phyloP scores from a whole-genome alignment of 2,113 vertebrate species.

The Myxocyprinus asiaticus region DNA sequence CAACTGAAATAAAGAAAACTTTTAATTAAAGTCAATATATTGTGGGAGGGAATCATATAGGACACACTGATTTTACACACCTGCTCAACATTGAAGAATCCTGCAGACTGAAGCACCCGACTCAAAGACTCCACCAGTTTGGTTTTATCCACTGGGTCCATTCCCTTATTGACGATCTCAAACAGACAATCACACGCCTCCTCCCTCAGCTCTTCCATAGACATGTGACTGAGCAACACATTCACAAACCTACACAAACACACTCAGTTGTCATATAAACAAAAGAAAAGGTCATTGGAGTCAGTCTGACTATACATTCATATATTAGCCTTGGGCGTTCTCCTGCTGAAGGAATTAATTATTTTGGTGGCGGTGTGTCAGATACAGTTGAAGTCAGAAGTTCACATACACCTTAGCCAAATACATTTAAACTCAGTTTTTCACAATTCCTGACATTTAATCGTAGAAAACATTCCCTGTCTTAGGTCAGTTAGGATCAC shows the following conservation, averaged over 20 bases:
- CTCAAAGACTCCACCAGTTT: slow-evolving; percentile 96
- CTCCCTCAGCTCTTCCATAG: slow-evolving; percentile 93
- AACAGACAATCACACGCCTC: slow-evolving; percentile 98
- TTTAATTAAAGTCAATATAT: no score
- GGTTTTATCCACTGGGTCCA: slow-evolving; percentile 97
- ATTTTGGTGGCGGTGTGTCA: no score
- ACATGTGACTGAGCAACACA: slow-evolving; percentile 97
- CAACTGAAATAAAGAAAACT: no score
- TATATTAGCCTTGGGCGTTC: no score
- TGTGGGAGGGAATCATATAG: no score
- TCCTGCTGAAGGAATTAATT: no score
- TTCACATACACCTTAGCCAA: no score
- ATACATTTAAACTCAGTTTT: no score
- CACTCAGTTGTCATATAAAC: not conserved
- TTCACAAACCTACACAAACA: slow-evolving; percentile 87
- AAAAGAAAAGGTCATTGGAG: not conserved
- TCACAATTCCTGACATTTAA: no score
- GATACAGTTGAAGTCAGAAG: no score
- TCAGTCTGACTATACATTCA: not conserved
- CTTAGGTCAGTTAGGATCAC: no score
- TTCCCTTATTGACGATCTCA: slow-evolving; percentile 98
- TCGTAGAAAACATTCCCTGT: no score
- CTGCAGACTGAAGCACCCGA: slow-evolving; percentile 90
- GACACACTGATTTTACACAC: slow-evolving; percentile 61
- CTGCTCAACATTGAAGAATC: slow-evolving; percentile 95